phyloP scores from a whole-genome alignment of 1,140 invertebrate genomes.

The Dendrolimus kikuchii region DNA sequence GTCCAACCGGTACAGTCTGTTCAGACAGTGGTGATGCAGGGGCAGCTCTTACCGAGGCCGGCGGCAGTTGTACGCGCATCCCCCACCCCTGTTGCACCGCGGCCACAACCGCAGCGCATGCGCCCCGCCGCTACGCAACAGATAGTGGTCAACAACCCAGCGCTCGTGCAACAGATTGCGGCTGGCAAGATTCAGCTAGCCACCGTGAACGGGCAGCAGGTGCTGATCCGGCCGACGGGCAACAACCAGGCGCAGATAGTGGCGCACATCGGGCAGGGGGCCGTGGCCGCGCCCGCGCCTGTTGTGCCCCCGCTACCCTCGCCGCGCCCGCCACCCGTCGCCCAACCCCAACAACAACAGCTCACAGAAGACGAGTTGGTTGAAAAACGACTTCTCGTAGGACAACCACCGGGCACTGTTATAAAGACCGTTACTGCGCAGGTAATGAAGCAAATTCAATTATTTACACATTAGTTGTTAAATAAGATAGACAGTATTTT shows the following conservation, averaged over 20 bases:
- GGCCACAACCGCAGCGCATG: constrained; percentile 24
- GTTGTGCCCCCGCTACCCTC: constrained; percentile 26
- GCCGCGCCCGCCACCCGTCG: constrained; percentile 21
- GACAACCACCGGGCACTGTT: constrained; percentile 86
- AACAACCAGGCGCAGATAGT: constrained; percentile 82
- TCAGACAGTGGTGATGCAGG: constrained; percentile 56
- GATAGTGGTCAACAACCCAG: constrained; percentile 83
- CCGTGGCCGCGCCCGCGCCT: constrained; percentile 28
- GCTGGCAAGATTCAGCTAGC: constrained; percentile 86
- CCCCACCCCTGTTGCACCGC: constrained; percentile 20
- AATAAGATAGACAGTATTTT: too few relatives aligned
- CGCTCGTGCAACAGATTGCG: constrained; percentile 82
- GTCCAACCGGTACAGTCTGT: constrained; percentile 21
- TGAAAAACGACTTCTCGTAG: constrained; percentile 80
- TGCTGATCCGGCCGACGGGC: constrained; percentile 80
- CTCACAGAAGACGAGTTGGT: constrained; percentile 73
- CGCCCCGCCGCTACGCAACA: constrained; percentile 68
- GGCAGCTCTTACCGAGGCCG: constrained; percentile 37
- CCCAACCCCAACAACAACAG: constrained; percentile 25
- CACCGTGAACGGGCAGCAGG: constrained; percentile 87
- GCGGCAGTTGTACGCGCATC: constrained; percentile 15
- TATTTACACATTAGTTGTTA: neutral
- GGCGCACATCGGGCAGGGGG: constrained; percentile 70
- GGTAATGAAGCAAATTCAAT: constrained; percentile 25
- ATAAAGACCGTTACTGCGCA: constrained; percentile 90